Conservation (phyloP, 2,113 vertebrate genomes). For the Eulacestoma nigropectus region DNA sequence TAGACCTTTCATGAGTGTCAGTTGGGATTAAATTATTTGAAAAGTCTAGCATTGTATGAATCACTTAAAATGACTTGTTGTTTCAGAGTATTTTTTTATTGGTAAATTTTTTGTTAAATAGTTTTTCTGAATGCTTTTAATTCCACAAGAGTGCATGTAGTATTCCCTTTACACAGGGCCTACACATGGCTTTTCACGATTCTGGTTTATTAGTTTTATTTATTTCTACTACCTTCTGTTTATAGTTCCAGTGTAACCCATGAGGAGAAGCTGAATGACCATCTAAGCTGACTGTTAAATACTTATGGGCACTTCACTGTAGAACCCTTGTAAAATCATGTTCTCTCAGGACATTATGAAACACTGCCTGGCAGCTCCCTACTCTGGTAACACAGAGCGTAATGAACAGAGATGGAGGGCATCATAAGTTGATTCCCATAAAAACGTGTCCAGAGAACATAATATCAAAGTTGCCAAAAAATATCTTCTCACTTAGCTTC, state of each 20-base stretch:
- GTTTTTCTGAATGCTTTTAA: background rate
- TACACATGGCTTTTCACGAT: background rate
- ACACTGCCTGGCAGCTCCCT: background rate
- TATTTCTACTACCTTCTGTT: constrained; percentile 42
- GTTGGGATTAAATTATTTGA: background rate
- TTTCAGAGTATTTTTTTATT: background rate
- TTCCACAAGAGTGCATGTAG: background rate
- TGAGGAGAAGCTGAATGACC: background rate
- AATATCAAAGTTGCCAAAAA: background rate
- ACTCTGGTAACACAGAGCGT: background rate
- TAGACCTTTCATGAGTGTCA: background rate
- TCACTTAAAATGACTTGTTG: background rate
- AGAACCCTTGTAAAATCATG: background rate
- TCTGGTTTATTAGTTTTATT: constrained; percentile 32
- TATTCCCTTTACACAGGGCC: background rate
- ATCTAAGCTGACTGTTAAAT: constrained; percentile 19
- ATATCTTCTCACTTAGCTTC: background rate
- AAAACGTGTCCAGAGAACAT: background rate
- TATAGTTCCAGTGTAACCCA: background rate
- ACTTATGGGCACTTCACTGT: background rate
- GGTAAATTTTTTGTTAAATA: background rate
- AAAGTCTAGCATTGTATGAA: background rate
- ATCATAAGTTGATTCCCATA: background rate
- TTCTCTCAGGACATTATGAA: constrained; percentile 1
- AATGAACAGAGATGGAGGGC: background rate